Percentiles rank a stretch among this genome's conserved stretches.
Conservation (phyloP, 1,140 invertebrate species). For the Akabosia matsudoensis region DNA sequence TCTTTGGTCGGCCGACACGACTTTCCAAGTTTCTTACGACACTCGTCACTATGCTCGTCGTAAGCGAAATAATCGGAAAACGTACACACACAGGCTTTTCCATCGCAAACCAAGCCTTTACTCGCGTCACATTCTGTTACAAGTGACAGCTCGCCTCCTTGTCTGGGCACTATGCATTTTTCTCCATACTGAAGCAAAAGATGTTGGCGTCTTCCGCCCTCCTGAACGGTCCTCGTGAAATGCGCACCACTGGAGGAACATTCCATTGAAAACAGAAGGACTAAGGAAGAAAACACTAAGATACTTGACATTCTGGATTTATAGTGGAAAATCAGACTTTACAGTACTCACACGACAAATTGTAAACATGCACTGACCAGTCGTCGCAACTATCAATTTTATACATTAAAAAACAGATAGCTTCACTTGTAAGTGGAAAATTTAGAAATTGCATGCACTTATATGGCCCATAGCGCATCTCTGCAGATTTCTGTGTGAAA, state of each 20-base stretch:
- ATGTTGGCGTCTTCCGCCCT: not conserved
- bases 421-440: too few species aligned
- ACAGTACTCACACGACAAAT: too few species aligned
- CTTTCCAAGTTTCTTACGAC: constrained; percentile 29
- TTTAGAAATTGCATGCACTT: too few species aligned
- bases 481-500: too few species aligned
- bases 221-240: not conserved
- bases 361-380: too few species aligned
- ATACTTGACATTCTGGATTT: too few species aligned
- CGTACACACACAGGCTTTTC: constrained; percentile 17
- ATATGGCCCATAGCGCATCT: too few species aligned
- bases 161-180: constrained; percentile 15
- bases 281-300: too few species aligned
- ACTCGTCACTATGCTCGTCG: constrained; percentile 18
- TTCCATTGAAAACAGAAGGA: too few species aligned
- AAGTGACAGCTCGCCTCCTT: not conserved
- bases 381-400: too few species aligned
- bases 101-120: constrained; percentile 24
- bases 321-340: too few species aligned
- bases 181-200: constrained; percentile 25
- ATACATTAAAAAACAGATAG: too few species aligned
- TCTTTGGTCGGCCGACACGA: not conserved
- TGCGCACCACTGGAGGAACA: not conserved
- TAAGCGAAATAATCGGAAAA: constrained; percentile 27
- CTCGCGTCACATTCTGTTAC: constrained; percentile 17